phyloP scores from a whole-genome alignment of 2,888 invertebrate genomes.

The Patella depressa region DNA sequence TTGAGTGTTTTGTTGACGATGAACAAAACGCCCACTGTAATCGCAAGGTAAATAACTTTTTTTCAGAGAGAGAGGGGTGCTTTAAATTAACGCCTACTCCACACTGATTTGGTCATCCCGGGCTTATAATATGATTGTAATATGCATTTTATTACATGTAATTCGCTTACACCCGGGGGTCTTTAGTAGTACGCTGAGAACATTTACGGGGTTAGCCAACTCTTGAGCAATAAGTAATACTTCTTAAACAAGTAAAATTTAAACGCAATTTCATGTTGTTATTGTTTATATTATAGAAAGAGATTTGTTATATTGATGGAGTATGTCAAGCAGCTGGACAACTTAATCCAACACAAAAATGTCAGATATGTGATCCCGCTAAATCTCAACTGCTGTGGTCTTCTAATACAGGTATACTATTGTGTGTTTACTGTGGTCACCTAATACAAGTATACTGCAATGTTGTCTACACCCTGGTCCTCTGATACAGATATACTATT shows the following conservation, averaged over 20 bases:
- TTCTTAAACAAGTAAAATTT: too few species aligned
- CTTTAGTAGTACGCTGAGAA: neutral
- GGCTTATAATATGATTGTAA: too few species aligned
- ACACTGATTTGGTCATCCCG: too few species aligned
- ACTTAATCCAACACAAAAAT: constrained; percentile 35
- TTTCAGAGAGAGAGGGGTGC: too few species aligned
- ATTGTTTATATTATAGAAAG: constrained; percentile 31
- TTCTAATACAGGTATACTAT: constrained; percentile 31
- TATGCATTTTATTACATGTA: too few species aligned
- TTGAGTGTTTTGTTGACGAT: constrained; percentile 40
- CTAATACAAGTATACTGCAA: too few species aligned
- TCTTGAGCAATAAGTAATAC: too few species aligned
- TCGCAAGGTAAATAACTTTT: constrained; percentile 31
- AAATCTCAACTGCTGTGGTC: constrained; percentile 38
- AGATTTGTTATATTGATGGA: constrained; percentile 46
- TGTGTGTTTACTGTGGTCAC: too few species aligned
- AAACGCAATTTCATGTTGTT: constrained; percentile 1
- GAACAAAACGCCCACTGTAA: constrained; percentile 28
- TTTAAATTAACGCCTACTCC: too few species aligned
- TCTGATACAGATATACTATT: too few species aligned
- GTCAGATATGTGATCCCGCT: constrained; percentile 45
- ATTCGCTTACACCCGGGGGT: too few species aligned
- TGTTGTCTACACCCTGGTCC: too few species aligned
- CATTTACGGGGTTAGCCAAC: neutral
- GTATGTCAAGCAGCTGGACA: constrained; percentile 37